phyloP scores from a whole-genome alignment of 1,140 invertebrate genomes.

The Helicoverpa zea region DNA sequence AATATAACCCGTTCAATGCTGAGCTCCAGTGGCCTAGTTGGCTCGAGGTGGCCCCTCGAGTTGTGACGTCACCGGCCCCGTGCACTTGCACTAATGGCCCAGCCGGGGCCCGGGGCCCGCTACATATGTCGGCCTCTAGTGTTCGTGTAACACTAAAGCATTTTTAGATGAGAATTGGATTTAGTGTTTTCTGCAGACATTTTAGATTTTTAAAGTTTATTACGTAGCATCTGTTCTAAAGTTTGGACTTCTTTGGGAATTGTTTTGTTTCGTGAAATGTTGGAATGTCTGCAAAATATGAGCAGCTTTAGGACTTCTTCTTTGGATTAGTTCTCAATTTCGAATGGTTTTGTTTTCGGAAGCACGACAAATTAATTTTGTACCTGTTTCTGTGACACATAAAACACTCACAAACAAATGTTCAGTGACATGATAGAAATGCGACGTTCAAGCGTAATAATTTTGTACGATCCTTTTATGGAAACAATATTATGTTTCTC shows the following conservation, averaged over 20 bases:
- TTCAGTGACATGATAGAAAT: too few relatives aligned
- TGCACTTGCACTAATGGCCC: slow-evolving; percentile 59
- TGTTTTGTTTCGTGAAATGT: not conserved
- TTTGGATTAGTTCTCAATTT: too few relatives aligned
- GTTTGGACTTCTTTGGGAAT: not conserved
- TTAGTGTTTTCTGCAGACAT: slow-evolving; percentile 5
- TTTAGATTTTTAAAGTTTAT: not conserved
- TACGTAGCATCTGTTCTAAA: not conserved
- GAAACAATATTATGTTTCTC: not conserved
- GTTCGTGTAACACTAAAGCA: slow-evolving; percentile 30
- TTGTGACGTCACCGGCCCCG: slow-evolving; percentile 55
- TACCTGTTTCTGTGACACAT: too few relatives aligned
- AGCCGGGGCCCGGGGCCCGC: slow-evolving; percentile 20
- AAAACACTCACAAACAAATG: too few relatives aligned
- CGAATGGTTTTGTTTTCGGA: too few relatives aligned
- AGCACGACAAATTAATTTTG: too few relatives aligned
- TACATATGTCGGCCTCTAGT: slow-evolving; percentile 35
- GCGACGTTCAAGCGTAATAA: not conserved
- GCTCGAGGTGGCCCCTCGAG: slow-evolving; percentile 48
- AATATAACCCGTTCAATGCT: slow-evolving; percentile 55
- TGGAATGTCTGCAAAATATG: not conserved
- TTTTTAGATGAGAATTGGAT: slow-evolving; percentile 43
- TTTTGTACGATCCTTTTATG: not conserved
- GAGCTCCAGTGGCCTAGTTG: slow-evolving; percentile 63
- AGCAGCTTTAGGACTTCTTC: too few relatives aligned